These are phyloP conservation scores for Andrena trimmerana DNA, from an alignment of 2,888 invertebrate species.

Conservation along the genomic window DNA sequence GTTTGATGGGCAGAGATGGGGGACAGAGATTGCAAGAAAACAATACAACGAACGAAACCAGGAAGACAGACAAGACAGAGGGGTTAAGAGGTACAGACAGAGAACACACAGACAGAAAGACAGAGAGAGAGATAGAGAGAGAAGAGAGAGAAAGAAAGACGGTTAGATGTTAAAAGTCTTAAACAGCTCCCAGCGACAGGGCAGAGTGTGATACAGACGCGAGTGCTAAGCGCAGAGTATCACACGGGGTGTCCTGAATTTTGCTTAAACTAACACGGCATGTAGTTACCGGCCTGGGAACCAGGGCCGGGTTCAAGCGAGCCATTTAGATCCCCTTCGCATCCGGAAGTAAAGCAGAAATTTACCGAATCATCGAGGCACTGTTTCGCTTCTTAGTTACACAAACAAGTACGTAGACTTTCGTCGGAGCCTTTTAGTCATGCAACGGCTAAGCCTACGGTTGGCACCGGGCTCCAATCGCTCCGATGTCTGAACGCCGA, in stretches of 20 bases:
- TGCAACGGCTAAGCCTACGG: conserved; percentile 79
- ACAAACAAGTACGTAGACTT: conserved; percentile 83
- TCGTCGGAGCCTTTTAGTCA: conserved; percentile 73
- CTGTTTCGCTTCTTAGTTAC: conserved; percentile 65
- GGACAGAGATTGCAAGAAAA: conserved; percentile 4
- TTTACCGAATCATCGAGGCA: conserved; percentile 24
- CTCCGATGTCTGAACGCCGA: conserved; percentile 1
- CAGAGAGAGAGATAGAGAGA: conserved; percentile 17
- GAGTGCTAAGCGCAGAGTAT: conserved; percentile 54
- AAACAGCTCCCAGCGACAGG: conserved; percentile 41
- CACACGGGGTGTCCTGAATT: conserved; percentile 15
- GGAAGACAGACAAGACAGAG: conserved; percentile 6
- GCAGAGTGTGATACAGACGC: conserved; percentile 40
- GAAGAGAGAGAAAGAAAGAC: conserved; percentile 21
- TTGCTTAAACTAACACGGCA: not conserved
- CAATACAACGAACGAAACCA: conserved; percentile 9
- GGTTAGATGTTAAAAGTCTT: conserved; percentile 43
- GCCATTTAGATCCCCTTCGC: conserved; percentile 40
- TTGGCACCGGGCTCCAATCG: not conserved
- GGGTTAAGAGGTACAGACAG: conserved; percentile 19
- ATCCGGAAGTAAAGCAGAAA: conserved; percentile 26
- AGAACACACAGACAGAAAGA: conserved; percentile 20
- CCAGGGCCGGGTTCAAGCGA: conserved; percentile 22
- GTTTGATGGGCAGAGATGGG: not conserved
- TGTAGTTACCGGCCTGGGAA: not conserved